These are phyloP conservation scores for Cerceris rybyensis DNA, from an alignment of 2,888 invertebrate genomes.

Conservation along the genomic window DNA sequence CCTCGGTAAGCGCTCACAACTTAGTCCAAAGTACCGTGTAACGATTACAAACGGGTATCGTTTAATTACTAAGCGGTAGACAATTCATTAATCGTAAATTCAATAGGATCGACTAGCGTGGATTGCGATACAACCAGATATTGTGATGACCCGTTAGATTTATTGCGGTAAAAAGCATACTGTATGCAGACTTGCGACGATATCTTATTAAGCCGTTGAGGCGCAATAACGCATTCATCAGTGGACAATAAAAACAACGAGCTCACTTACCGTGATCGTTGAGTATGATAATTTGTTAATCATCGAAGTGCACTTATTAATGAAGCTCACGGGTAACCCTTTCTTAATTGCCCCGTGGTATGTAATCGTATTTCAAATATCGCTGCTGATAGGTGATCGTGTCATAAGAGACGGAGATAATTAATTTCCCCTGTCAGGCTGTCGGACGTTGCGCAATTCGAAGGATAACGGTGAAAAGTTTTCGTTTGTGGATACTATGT, in stretches of 20 bases:
- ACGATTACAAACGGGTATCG: constrained; percentile 14
- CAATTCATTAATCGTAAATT: neutral
- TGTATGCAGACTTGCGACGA: constrained; percentile 11
- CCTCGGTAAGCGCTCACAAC: neutral
- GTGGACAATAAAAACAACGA: constrained; percentile 20
- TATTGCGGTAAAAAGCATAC: constrained; percentile 14
- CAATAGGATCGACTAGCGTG: neutral
- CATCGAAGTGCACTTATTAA: constrained; percentile 37
- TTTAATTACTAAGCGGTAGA: constrained; percentile 12
- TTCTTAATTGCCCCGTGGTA: constrained; percentile 35
- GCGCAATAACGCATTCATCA: constrained; percentile 19
- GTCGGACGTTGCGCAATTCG: constrained; percentile 1
- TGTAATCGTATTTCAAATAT: constrained; percentile 36
- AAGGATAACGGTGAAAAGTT: neutral
- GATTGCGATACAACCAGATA: neutral
- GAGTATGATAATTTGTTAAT: constrained; percentile 47
- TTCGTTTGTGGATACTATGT: neutral
- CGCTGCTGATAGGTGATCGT: constrained; percentile 15
- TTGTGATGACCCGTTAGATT: constrained; percentile 9
- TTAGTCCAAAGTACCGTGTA: neutral
- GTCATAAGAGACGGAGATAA: constrained; percentile 13
- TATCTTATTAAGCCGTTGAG: constrained; percentile 10
- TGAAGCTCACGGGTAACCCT: constrained; percentile 14
- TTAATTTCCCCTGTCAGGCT: constrained; percentile 21
- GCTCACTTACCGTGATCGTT: constrained; percentile 32